These are phyloP conservation scores for Triops longicaudatus DNA, from an alignment of 1,140 invertebrate genomes.

Conservation along the genomic window DNA sequence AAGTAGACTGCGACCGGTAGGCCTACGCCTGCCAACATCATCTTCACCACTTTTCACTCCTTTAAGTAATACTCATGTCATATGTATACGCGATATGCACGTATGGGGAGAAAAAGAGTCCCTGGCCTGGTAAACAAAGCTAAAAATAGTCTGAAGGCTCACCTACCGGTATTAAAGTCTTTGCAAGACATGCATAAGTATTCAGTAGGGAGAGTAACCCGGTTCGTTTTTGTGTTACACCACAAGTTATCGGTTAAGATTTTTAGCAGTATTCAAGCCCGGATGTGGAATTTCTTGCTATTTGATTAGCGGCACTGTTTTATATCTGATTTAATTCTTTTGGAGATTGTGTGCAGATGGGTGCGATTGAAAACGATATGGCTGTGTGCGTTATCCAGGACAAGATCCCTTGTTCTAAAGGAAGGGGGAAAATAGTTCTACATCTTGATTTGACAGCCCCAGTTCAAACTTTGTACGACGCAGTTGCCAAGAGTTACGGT, in stretches of 20 bases:
- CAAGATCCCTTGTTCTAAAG: neutral
- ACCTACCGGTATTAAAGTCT: neutral
- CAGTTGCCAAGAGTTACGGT: neutral
- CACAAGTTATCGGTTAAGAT: neutral
- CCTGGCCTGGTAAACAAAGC: slow-evolving; percentile 10
- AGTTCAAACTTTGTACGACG: neutral
- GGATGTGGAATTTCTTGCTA: neutral
- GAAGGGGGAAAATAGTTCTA: neutral
- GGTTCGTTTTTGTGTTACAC: neutral
- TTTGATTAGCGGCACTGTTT: neutral
- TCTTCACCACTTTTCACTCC: neutral
- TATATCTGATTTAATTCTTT: neutral
- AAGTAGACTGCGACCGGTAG: too few relatives aligned
- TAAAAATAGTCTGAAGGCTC: neutral
- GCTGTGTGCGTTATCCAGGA: slow-evolving; percentile 10
- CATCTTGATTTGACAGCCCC: neutral
- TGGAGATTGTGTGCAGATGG: neutral
- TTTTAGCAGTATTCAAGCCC: too few relatives aligned
- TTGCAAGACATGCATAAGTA: neutral
- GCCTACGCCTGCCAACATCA: neutral
- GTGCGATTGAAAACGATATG: neutral
- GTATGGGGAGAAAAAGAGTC: neutral
- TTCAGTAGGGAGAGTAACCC: neutral
- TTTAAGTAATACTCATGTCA: neutral
- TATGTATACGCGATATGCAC: neutral